These are phyloP conservation scores for Orientallactaga bullata DNA, from an alignment of 2,113 vertebrate genomes.

Conservation along the genomic window DNA sequence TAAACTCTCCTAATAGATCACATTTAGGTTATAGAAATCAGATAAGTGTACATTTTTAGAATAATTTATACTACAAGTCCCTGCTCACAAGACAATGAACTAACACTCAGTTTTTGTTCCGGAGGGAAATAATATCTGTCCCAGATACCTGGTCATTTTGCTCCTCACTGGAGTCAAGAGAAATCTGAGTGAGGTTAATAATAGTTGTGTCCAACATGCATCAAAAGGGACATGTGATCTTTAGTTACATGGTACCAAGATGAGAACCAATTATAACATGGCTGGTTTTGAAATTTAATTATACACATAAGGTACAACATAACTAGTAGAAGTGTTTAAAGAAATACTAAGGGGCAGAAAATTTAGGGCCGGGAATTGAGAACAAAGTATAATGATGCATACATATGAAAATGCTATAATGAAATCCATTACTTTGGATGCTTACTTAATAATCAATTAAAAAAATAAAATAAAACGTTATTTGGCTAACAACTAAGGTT, in stretches of 20 bases:
- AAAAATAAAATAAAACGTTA: constrained; percentile 45
- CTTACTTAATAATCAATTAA: neutral
- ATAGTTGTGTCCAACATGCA: constrained; percentile 21
- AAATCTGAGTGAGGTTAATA: constrained; percentile 55
- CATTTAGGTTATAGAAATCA: constrained; percentile 56
- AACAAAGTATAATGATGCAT: neutral
- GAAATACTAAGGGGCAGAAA: constrained; percentile 17
- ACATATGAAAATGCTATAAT: neutral
- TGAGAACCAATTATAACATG: constrained; percentile 42
- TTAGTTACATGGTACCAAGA: constrained; percentile 44
- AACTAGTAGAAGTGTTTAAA: constrained; percentile 56
- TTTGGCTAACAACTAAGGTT: constrained; percentile 60
- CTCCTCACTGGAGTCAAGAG: constrained; percentile 32
- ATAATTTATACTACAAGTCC: constrained; percentile 57
- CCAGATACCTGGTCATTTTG: constrained; percentile 47
- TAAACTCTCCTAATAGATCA: constrained; percentile 13
- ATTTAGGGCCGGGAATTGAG: neutral
- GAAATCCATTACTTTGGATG: neutral
- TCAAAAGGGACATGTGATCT: neutral
- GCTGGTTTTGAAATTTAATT: constrained; percentile 17
- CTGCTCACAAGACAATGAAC: constrained; percentile 11
- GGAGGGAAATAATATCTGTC: constrained; percentile 50
- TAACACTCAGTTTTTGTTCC: constrained; percentile 22
- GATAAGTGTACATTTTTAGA: constrained; percentile 55
- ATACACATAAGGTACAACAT: constrained; percentile 34